Conservation (phyloP, 2,888 invertebrate species). For the Lochmaea capreae region DNA sequence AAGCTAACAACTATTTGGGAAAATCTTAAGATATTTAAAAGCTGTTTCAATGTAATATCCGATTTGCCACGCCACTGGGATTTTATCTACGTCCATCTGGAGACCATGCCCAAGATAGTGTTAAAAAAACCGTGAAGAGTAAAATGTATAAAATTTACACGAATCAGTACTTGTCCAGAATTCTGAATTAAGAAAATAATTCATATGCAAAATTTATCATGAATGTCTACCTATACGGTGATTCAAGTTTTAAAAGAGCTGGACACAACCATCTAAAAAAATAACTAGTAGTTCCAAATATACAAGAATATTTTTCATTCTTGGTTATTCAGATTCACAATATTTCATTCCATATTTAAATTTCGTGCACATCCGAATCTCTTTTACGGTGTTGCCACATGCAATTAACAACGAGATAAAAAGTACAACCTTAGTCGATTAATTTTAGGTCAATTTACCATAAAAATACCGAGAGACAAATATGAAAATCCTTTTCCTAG, state of each 20-base stretch:
- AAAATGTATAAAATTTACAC: constrained; percentile 61
- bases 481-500: too few species aligned
- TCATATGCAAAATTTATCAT: constrained; percentile 39
- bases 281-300: neutral
- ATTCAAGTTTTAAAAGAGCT: neutral
- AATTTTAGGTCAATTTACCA: too few species aligned
- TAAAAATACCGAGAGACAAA: too few species aligned
- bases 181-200: constrained; percentile 55
- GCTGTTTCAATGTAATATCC: neutral
- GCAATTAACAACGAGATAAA: too few species aligned
- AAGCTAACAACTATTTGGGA: too few species aligned
- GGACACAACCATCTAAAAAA: neutral
- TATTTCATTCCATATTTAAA: too few species aligned
- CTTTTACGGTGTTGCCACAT: too few species aligned
- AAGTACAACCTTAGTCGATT: too few species aligned
- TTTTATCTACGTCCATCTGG: constrained; percentile 59
- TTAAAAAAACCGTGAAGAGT: constrained; percentile 57
- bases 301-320: too few species aligned
- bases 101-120: constrained; percentile 56
- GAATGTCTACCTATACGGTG: constrained; percentile 9
- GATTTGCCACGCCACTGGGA: constrained; percentile 35
- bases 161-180: constrained; percentile 58
- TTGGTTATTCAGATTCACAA: too few species aligned
- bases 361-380: too few species aligned
- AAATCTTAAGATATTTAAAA: too few species aligned